These are phyloP conservation scores for Balaeniceps rex DNA, from an alignment of 2,113 vertebrate genomes.

Conservation along the genomic window DNA sequence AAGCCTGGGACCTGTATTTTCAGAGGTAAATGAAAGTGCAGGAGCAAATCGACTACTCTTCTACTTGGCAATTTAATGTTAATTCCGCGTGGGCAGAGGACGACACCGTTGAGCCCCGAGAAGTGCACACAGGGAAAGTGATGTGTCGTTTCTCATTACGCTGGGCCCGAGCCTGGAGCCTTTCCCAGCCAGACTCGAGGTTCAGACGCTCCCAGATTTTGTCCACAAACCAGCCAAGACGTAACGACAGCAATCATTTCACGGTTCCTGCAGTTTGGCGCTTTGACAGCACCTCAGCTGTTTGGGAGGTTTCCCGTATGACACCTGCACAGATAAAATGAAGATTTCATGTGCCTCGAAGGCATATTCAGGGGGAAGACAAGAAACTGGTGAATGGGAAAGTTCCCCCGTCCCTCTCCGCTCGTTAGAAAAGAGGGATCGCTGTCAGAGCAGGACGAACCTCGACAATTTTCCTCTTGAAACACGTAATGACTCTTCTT, in stretches of 20 bases:
- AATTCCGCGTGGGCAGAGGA: not conserved
- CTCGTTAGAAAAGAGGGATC: not conserved
- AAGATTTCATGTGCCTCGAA: not conserved
- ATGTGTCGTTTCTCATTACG: not conserved
- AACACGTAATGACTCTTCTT: not conserved
- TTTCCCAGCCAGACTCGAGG: not conserved
- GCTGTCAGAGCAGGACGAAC: not conserved
- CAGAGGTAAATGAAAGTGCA: not conserved
- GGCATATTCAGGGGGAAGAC: not conserved
- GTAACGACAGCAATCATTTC: not conserved
- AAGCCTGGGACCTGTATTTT: not conserved
- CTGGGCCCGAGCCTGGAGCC: not conserved
- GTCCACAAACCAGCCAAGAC: not conserved
- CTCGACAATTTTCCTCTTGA: not conserved
- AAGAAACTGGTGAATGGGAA: not conserved
- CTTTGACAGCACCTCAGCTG: not conserved
- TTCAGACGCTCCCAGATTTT: not conserved
- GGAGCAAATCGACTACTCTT: not conserved
- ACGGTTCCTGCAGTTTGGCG: not conserved
- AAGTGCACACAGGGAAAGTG: not conserved
- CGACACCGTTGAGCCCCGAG: not conserved
- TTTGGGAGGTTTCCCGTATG: not conserved
- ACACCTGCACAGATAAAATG: constrained; percentile 7
- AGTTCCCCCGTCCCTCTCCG: not conserved
- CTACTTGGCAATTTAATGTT: not conserved